Base-by-base conservation (phyloP, 2,888 invertebrate species). In the Spialia ferax region DNA sequence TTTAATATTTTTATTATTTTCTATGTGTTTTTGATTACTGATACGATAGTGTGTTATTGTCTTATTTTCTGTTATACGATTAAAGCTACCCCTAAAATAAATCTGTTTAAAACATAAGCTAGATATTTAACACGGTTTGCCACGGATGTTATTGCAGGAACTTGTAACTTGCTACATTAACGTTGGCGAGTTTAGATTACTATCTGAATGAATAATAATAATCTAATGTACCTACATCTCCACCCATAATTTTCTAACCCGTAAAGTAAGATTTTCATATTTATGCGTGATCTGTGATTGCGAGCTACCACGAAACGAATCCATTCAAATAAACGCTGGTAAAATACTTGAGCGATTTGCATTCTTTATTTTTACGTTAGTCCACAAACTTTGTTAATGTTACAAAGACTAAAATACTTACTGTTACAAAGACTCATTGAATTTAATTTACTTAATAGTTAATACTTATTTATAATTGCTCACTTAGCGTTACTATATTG, bases 241-340 rank as follows among this genome's bases (percentile, higher is more conserved):
- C 45, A 26, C 22, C 48, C 45, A 57, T 23, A 35, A 65, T 65
- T 57, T 57, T 38, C 57, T 48, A 64, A 10, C 57, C n/a, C 64
- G 18, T 64, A 57, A 64, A 64, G 35, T 57, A 22, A 35, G 57
- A 56, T 57, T 56, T 57, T 48, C 57, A 57, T 64, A 57, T 57
- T 57, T 64, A 64, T 64, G 64, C 48, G 29, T 35, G 50, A 13
- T 18, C 22, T 35, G 55, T 63, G 57, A 64, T 57, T 64, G 35
- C 64, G 11, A 22, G 32, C 20, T 48, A 22, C 55, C 13, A 26
- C 42, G 45, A 55, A n/a, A 42, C 42, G 18, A 7, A 18, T 50
- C 13, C 45, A 15, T 64, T n/a, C 57, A 56, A 60, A 6, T 15
- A 15, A 57, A 62, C 22, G 7, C 54, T 26, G 20, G 11, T 54